These are phyloP conservation scores for Aphidius colemani DNA, from an alignment of 2,888 invertebrate genomes.

Conservation along the genomic window DNA sequence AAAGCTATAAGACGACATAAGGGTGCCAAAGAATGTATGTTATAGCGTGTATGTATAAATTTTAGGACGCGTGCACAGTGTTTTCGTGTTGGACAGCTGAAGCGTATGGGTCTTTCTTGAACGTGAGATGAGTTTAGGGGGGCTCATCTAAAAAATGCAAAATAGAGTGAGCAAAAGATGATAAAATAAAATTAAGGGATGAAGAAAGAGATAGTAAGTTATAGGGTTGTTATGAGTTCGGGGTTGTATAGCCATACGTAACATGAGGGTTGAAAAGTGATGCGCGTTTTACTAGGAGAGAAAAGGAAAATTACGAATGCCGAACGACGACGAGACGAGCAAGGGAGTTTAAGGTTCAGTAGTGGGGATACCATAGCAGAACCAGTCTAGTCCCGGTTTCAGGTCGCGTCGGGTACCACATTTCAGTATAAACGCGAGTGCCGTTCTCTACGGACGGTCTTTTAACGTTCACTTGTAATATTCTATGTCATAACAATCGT, in stretches of 20 bases:
- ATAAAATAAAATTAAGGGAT: constrained; percentile 27
- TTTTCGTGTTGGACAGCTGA: constrained; percentile 37
- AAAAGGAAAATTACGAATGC: constrained; percentile 22
- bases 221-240: constrained; percentile 23
- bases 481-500: neutral
- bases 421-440: constrained; percentile 54
- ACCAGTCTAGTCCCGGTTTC: constrained; percentile 56
- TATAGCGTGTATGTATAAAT: too few species aligned
- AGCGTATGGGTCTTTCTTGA: constrained; percentile 38
- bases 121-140: constrained; percentile 26
- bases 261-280: constrained; percentile 6
- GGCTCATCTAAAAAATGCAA: too few species aligned
- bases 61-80: constrained; percentile 34
- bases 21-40: constrained; percentile 27
- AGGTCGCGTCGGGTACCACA: constrained; percentile 49
- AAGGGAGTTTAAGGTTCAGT: constrained; percentile 31
- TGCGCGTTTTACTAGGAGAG: constrained; percentile 30
- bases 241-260: neutral
- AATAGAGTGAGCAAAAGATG: too few species aligned
- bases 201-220: constrained; percentile 7
- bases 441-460: constrained; percentile 50
- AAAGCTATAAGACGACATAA: constrained; percentile 24
- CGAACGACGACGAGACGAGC: neutral
- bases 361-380: constrained; percentile 43
- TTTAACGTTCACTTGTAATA: constrained; percentile 1